Base-by-base conservation (phyloP, 2,113 vertebrate genomes). In the Helogale parvula region DNA sequence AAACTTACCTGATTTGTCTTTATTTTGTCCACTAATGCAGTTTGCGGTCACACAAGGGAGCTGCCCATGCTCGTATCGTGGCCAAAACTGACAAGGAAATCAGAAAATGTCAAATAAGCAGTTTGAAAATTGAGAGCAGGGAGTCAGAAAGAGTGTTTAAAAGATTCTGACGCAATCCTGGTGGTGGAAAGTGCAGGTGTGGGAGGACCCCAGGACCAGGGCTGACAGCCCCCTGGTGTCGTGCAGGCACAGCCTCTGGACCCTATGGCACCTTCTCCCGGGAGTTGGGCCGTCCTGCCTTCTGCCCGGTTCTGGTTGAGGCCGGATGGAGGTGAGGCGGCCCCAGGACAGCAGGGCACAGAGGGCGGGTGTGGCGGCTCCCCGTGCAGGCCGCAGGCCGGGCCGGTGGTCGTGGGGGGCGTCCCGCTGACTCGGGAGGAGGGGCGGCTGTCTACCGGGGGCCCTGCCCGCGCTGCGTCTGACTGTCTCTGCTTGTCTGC, bases 401-500 rank as follows among this genome's bases (percentile, higher is more conserved):
- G 31, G 65, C 14, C 12, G 2, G 31, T 13, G 16, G 66, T 69
- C 66, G n/a, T 23, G n/a, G 16, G 69, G 4, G n/a, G 8, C 69
- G 0, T 9, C n/a, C 17, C n/a, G 19, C 17, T 4, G n/a, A 8
- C 17, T 16, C 3, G 2, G 69, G n/a, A 57, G 7, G 7, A 23
- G 0, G 1, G n/a, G 7, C 9, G 33, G 19, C 19, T 2, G 17
- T 11, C 66, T 16, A 7, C 54, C 19, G 0, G 54, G 54, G 54
- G 54, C 54, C 17, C 63, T 33, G 2, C 66, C 66, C 6, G 0
- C 6, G 31, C 66, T 7, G 6, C 17, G 16, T 38, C 69, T 71
- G 79, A 82, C 21, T n/a, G 41, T 88, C 93, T 54, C 38, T 98
- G 0, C 84, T 60, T 9, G 38, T 95, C 98, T 97, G 25, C 92